These are phyloP conservation scores for Anhinga rufa DNA, from an alignment of 2,113 vertebrate species.

Conservation along the genomic window DNA sequence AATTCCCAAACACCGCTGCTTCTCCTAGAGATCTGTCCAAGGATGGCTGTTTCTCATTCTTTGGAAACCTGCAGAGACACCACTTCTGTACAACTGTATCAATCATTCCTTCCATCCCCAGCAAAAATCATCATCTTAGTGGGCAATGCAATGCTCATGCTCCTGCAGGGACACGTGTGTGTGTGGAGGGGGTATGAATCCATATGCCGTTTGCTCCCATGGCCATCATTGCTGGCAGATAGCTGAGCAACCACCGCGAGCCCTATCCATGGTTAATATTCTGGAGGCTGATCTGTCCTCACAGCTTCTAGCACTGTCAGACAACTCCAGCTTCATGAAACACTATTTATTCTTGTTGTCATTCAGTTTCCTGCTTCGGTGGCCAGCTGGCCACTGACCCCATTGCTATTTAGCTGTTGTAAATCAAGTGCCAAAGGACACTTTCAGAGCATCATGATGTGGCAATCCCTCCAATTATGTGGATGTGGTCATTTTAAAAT, in stretches of 20 bases:
- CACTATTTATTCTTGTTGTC: not conserved
- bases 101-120: not conserved
- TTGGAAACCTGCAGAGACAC: not conserved
- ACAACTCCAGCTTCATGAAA: not conserved
- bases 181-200: not conserved
- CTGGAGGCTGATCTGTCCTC: not conserved
- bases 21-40: not conserved
- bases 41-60: not conserved
- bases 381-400: constrained; percentile 20
- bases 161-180: not conserved
- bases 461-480: not conserved
- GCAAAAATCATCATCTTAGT: not conserved
- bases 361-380: not conserved
- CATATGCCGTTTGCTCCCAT: not conserved
- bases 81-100: not conserved
- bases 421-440: constrained; percentile 17
- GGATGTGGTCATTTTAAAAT: not conserved
- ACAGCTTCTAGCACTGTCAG: not conserved
- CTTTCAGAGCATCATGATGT: not conserved
- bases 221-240: not conserved
- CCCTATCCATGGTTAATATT: not conserved
- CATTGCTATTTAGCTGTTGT: not conserved
- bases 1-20: not conserved
- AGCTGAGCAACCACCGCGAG: not conserved
- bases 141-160: not conserved